Evolutionary conservation across 2,888 invertebrate genomes (phyloP), one percentile per base, ranked within the genome.

Genomic region (Dasysyrphus tricinctus): DNA sequence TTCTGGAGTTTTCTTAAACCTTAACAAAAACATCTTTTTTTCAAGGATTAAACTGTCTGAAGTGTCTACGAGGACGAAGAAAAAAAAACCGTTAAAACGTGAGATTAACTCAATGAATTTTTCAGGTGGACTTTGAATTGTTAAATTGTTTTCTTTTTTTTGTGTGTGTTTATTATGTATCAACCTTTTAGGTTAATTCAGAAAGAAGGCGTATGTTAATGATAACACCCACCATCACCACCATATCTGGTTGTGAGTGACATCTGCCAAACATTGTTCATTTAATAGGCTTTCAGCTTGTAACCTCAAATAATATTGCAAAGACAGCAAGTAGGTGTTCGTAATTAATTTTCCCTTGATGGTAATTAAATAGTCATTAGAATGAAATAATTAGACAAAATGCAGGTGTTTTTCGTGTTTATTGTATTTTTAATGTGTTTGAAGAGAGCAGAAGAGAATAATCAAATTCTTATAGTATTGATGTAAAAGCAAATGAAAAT

Each of bases 31-130:
- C 19, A 16, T 2, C 44, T 32, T 42, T 19, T 56, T 72, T 63
- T 57, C 24, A 69, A 61, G 80, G 80, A 80, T 80, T 80, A 69
- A 51, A 75, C 44, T 61, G 80, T 75, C 80, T 75, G 59, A 54
- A 67, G 80, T 74, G 42, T 49, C 14, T 39, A 0, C n/a, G n/a
- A 19, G n/a, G 16, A 39, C 4, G 9, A 5, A 34, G 2, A 4
- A 51, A 19, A 59, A 24, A 44, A 44, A 8, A 34, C 16, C 14
- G 8, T 14, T 69, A 54, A 69, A 42, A 59, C 51, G 32, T 42
- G n/a, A 54, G 47, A 79, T 79, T 79, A 42, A 57, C 65, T 57
- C 51, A 24, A 9, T 14, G 19, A 49, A 44, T 37, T 34, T 32
- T 5, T 2, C 14, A 39, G 19, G 42, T 61, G 24, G 24, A 42